phyloP scores from a whole-genome alignment of 2,797 vertebrate genomes.

The Ispidina lecontei region DNA sequence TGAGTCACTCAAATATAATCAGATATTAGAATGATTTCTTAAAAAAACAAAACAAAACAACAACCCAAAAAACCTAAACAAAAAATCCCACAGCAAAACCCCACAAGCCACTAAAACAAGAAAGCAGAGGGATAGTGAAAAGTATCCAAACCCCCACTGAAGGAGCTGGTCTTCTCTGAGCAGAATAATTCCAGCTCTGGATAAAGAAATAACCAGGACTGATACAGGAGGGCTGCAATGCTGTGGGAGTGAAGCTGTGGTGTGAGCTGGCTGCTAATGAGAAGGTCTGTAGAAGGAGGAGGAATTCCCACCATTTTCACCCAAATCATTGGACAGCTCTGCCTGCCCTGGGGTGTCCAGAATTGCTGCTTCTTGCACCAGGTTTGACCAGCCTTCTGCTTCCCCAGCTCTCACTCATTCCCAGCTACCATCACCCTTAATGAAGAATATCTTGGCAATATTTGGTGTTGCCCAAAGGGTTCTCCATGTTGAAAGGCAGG shows the following conservation, averaged over 20 bases:
- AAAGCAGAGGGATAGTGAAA: not conserved
- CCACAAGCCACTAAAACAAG: not conserved
- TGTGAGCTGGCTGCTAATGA: not conserved
- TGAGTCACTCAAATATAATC: not conserved
- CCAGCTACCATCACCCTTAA: not conserved
- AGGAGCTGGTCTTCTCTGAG: not conserved
- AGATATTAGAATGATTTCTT: not conserved
- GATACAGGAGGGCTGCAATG: rapidly evolving
- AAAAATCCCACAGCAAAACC: not conserved
- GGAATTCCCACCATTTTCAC: not conserved
- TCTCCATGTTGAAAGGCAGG: not conserved
- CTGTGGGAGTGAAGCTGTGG: not conserved
- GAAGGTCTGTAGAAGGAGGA: not conserved
- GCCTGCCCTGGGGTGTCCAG: not conserved
- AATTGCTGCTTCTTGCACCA: not conserved
- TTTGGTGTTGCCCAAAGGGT: not conserved
- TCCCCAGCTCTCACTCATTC: rapidly evolving
- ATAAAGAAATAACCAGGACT: not conserved
- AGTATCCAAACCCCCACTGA: not conserved
- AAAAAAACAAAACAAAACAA: too few relatives aligned
- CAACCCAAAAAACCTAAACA: too few relatives aligned
- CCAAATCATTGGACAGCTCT: not conserved
- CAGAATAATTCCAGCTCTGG: not conserved
- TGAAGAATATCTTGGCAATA: rapidly evolving
- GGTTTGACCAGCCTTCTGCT: not conserved